Evolutionary conservation across 2,888 invertebrate genomes (phyloP).

Genomic region (Xanthia icteritia): DNA sequence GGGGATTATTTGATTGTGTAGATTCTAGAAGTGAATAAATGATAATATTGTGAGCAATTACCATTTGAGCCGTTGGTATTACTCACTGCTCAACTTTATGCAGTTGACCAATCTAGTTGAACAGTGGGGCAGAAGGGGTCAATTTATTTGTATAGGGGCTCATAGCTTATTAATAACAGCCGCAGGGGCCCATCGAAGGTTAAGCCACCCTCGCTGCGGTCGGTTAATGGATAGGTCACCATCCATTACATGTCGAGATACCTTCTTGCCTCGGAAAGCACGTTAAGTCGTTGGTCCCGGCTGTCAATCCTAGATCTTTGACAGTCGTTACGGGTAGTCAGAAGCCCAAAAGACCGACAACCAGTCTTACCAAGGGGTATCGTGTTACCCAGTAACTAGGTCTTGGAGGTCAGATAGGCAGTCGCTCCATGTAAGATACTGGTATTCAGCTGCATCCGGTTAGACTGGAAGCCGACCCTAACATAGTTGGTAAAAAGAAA

Average conservation of each 20-base stretch:
- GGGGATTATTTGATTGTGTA: not conserved
- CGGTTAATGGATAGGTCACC: not conserved
- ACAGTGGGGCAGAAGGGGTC: too few species aligned
- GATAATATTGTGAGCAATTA: not conserved
- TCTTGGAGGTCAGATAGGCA: too few species aligned
- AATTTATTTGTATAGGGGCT: not conserved
- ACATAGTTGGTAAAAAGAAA: not conserved
- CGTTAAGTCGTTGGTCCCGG: not conserved
- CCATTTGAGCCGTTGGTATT: too few species aligned
- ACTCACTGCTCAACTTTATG: too few species aligned
- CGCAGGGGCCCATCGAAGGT: not conserved
- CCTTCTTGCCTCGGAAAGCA: not conserved
- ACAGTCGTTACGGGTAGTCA: too few species aligned
- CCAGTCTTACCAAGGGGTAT: too few species aligned
- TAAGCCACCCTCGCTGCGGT: not conserved
- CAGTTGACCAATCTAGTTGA: too few species aligned
- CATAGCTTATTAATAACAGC: not conserved
- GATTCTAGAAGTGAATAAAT: not conserved
- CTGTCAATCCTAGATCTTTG: not conserved
- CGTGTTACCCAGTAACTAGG: too few species aligned
- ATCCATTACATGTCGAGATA: not conserved
- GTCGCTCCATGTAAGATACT: too few species aligned
- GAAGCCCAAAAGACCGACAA: too few species aligned
- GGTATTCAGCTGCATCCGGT: not conserved
- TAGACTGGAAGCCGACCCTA: not conserved